Percentiles rank a stretch among this genome's conserved stretches.
Conservation (phyloP, 2,797 vertebrate genomes). For the Premnoplex brunnescens region DNA sequence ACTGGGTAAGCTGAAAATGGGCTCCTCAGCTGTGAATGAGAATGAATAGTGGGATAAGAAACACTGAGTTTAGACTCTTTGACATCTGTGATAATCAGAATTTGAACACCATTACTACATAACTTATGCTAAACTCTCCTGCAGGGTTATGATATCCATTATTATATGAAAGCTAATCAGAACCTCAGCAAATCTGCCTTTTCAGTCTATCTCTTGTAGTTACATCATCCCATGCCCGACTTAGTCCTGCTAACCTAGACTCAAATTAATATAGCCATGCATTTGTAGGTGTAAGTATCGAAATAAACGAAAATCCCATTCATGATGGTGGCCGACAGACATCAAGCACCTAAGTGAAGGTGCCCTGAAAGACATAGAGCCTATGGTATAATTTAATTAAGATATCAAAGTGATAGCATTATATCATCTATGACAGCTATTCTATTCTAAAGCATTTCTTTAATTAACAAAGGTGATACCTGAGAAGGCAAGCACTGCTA, state of each 20-base stretch:
- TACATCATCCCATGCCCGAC: constrained; percentile 42
- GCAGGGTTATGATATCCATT: not conserved
- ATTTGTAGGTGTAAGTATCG: constrained; percentile 46
- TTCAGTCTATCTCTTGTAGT: not conserved
- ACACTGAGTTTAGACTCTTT: not conserved
- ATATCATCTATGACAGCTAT: constrained; percentile 77
- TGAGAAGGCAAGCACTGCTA: not conserved
- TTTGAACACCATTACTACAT: not conserved
- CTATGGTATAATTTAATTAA: constrained; percentile 77
- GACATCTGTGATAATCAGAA: not conserved
- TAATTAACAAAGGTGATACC: constrained; percentile 76
- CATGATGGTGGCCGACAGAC: constrained; percentile 51
- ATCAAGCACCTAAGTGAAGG: constrained; percentile 68
- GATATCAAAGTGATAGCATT: constrained; percentile 80
- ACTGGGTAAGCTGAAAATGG: not conserved
- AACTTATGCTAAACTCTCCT: not conserved
- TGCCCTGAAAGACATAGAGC: constrained; percentile 74
- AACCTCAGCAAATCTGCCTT: not conserved
- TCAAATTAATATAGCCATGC: constrained; percentile 44
- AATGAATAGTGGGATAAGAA: not conserved
- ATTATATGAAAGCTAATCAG: not conserved
- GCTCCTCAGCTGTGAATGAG: not conserved
- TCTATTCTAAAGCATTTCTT: constrained; percentile 73
- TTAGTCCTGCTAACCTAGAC: constrained; percentile 51
- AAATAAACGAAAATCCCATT: constrained; percentile 38